Evolutionary conservation across 2,888 invertebrate genomes (phyloP).

Genomic region (Protodeltote pygarga): DNA sequence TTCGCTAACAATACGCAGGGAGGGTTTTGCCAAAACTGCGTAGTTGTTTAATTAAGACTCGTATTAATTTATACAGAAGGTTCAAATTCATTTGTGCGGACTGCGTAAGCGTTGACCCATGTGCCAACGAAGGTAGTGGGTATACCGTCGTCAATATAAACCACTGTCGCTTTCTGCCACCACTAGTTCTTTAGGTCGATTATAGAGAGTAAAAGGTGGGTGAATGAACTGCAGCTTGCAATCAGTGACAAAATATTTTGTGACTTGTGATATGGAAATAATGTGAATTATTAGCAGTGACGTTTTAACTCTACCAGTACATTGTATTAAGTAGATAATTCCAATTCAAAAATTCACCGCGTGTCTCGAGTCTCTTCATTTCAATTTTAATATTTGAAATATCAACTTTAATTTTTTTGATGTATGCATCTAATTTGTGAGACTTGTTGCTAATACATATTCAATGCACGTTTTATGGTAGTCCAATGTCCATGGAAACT

Average conservation of each 20-base stretch:
- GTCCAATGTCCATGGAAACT: conserved; percentile 59
- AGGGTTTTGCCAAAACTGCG: conserved; percentile 40
- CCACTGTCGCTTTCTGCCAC: conserved; percentile 80
- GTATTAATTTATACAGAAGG: conserved; percentile 57
- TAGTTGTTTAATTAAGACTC: conserved; percentile 37
- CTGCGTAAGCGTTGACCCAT: conserved; percentile 59
- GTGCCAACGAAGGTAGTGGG: conserved; percentile 77
- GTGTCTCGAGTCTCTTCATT: neutral
- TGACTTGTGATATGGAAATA: conserved; percentile 56
- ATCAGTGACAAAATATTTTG: conserved; percentile 61
- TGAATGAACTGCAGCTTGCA: conserved; percentile 64
- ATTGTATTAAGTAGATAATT: neutral
- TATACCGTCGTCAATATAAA: conserved; percentile 80
- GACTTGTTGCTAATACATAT: conserved; percentile 53
- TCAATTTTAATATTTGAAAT: conserved; percentile 10
- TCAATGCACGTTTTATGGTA: conserved; percentile 59
- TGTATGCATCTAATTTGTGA: conserved; percentile 27
- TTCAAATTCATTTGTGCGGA: conserved; percentile 58
- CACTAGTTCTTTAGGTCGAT: conserved; percentile 79
- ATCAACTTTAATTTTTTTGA: conserved; percentile 12
- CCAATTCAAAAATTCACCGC: neutral
- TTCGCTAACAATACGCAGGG: conserved; percentile 55
- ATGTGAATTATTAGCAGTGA: conserved; percentile 33
- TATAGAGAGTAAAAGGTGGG: conserved; percentile 83
- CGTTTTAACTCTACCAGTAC: conserved; percentile 32